Percentiles rank a stretch among this genome's conserved stretches.
Conservation (phyloP, 2,888 invertebrate species). For the Phaedon cochleariae region DNA sequence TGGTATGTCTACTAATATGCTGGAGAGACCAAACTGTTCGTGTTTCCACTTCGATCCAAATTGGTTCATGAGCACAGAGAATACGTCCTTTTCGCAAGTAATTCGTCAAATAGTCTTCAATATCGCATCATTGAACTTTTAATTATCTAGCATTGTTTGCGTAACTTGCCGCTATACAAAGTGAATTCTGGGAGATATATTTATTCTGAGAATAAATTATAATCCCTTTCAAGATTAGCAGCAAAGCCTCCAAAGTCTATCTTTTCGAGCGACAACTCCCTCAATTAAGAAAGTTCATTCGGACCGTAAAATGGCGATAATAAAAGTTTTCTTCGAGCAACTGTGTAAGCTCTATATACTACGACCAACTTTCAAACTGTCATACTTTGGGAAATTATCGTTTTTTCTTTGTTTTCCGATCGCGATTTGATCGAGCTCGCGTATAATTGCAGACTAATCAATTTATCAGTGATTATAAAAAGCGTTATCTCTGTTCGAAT, state of each 20-base stretch:
- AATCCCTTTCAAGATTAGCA: neutral
- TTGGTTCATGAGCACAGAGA: no score
- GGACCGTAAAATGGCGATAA: neutral
- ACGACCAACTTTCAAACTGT: neutral
- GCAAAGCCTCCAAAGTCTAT: neutral
- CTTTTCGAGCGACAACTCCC: no score
- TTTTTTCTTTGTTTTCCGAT: neutral
- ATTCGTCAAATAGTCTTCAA: no score
- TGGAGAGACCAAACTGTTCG: no score
- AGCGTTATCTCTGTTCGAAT: neutral
- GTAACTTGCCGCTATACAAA: neutral
- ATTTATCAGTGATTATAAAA: neutral
- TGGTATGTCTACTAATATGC: no score
- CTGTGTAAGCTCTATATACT: neutral
- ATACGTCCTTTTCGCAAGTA: no score
- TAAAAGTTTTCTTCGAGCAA: neutral
- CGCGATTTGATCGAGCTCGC: neutral
- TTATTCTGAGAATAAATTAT: neutral
- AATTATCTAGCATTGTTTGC: neutral
- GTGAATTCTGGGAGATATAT: neutral
- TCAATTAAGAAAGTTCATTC: neutral
- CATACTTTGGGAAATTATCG: neutral
- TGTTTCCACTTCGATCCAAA: no score
- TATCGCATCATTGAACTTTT: no score
- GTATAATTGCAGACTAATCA: no score